A percentile compares a stretch with the other conserved stretches of the same genome.
phyloP scores from a whole-genome alignment of 2,888 invertebrate genomes.

The Nipponacmea schrenckii region DNA sequence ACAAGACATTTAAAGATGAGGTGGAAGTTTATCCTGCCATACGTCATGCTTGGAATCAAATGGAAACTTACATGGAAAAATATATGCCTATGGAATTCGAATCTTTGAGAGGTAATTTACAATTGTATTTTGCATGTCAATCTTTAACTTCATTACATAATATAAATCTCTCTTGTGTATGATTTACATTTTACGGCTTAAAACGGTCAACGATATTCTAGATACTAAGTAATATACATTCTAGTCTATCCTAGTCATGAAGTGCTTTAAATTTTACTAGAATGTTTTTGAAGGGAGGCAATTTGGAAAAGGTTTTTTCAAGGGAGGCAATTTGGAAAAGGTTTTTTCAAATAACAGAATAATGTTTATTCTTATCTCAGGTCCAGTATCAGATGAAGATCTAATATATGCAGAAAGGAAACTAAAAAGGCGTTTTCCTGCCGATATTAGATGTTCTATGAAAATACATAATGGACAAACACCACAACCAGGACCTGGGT shows the following conservation, averaged over 20 bases:
- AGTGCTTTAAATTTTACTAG: too few species aligned
- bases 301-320: too few species aligned
- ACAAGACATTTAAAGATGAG: constrained; percentile 35
- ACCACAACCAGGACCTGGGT: constrained; percentile 25
- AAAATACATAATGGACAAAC: constrained; percentile 59
- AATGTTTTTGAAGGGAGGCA: too few species aligned
- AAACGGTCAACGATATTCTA: too few species aligned
- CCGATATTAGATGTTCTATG: constrained; percentile 56
- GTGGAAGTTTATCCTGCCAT: constrained; percentile 36
- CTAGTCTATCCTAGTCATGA: too few species aligned
- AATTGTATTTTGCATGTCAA: too few species aligned
- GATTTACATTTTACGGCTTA: too few species aligned
- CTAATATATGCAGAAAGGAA: constrained; percentile 36
- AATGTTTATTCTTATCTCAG: constrained; percentile 17
- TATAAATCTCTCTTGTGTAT: too few species aligned
- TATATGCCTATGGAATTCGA: constrained; percentile 24
- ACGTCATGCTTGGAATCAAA: constrained; percentile 47
- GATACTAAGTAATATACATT: too few species aligned
- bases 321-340: too few species aligned
- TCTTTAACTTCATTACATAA: too few species aligned
- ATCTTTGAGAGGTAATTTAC: constrained; percentile 26
- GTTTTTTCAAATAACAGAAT: too few species aligned
- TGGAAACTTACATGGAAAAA: constrained; percentile 36
- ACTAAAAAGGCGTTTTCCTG: constrained; percentile 43
- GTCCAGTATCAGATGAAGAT: constrained; percentile 30